Evolutionary conservation across 2,888 invertebrate species (phyloP).

Genomic region (Eilema depressum): DNA sequence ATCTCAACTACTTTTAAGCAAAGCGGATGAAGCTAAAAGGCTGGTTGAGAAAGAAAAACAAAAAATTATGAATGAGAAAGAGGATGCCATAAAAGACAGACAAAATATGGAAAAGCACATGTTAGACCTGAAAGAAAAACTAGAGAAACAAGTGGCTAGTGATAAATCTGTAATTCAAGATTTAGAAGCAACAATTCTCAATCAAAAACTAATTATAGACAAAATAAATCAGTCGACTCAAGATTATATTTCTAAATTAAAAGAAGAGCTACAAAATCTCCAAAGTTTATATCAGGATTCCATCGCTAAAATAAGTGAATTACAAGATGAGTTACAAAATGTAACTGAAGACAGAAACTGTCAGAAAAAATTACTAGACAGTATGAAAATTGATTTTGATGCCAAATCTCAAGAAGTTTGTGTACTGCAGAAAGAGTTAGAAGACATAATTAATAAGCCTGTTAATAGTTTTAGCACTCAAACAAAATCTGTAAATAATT

Average conservation of each 20-base stretch:
- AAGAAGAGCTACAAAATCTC: constrained; percentile 66
- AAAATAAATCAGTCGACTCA: constrained; percentile 68
- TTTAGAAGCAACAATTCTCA: constrained; percentile 70
- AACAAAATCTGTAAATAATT: constrained; percentile 42
- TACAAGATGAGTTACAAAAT: constrained; percentile 59
- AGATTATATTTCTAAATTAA: constrained; percentile 66
- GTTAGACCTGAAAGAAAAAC: constrained; percentile 60
- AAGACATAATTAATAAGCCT: constrained; percentile 58
- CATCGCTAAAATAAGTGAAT: constrained; percentile 53
- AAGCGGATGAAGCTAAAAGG: constrained; percentile 79
- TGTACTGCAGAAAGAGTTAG: constrained; percentile 58
- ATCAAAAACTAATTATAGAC: constrained; percentile 73
- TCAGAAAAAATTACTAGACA: constrained; percentile 51
- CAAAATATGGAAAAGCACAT: constrained; percentile 67
- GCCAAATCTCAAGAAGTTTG: constrained; percentile 63
- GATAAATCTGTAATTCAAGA: constrained; percentile 69
- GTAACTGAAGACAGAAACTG: constrained; percentile 54
- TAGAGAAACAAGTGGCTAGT: constrained; percentile 63
- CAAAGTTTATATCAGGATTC: constrained; percentile 66
- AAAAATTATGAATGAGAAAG: constrained; percentile 76
- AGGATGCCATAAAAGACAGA: constrained; percentile 71
- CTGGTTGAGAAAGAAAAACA: constrained; percentile 77
- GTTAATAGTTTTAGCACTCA: constrained; percentile 49
- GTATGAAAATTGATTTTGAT: constrained; percentile 55
- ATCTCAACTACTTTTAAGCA: constrained; percentile 73